These are phyloP conservation scores for Zosterops japonicus DNA, from an alignment of 2,113 vertebrate species.

Conservation along the genomic window DNA sequence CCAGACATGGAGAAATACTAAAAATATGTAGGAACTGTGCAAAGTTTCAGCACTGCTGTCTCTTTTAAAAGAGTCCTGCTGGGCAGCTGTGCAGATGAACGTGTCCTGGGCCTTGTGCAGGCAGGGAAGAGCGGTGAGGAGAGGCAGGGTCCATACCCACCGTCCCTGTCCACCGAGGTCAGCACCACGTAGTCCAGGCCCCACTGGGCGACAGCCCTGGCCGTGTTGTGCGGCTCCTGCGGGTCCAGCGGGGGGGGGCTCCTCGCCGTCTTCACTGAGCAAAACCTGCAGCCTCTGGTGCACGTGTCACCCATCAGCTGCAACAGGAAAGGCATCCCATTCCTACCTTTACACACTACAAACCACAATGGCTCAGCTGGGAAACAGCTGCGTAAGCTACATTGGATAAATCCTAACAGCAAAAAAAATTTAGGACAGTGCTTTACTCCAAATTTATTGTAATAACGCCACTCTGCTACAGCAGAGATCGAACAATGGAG, in stretches of 20 bases:
- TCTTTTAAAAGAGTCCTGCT: background rate
- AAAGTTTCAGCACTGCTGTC: background rate
- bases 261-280: constrained; percentile 92
- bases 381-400: background rate
- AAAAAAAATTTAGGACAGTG: background rate
- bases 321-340: background rate
- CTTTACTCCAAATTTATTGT: background rate
- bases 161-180: constrained; percentile 95
- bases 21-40: background rate
- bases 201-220: constrained; percentile 90
- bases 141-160: constrained; percentile 65
- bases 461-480: background rate
- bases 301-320: constrained; percentile 98
- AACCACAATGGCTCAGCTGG: background rate
- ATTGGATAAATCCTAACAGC: background rate
- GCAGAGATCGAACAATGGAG: background rate
- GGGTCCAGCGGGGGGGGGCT: constrained; percentile 86
- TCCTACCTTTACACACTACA: background rate
- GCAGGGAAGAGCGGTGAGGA: fast-evolving
- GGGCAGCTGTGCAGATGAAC: background rate
- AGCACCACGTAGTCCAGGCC: constrained; percentile 98
- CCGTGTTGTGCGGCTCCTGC: constrained; percentile 88
- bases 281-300: constrained; percentile 96
- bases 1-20: background rate
- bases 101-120: background rate